Evolutionary conservation across 2,888 invertebrate species (phyloP).

Genomic region (Drosophila imparisetae): DNA sequence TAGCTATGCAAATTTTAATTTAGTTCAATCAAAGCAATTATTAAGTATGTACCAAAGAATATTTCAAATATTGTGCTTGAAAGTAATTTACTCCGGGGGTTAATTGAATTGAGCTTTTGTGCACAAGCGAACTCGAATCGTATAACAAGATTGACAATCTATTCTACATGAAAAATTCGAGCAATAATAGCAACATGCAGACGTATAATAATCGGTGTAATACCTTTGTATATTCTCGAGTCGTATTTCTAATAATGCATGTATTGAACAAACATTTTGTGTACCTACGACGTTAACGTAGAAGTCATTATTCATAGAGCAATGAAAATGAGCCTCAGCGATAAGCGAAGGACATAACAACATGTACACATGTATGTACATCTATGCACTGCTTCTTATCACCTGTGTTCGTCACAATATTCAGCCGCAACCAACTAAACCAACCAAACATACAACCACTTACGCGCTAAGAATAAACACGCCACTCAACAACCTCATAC

Average conservation of each 20-base stretch:
- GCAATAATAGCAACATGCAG: neutral
- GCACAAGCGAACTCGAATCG: neutral
- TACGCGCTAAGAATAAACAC: constrained; percentile 20
- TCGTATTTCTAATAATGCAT: too few species aligned
- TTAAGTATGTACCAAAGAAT: constrained; percentile 14
- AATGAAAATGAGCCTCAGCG: constrained; percentile 4
- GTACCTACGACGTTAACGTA: neutral
- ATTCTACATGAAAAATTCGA: neutral
- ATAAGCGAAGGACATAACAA: constrained; percentile 7
- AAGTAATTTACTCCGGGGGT: constrained; percentile 30
- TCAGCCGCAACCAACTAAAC: neutral
- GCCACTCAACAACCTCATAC: constrained; percentile 26
- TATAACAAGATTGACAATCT: neutral
- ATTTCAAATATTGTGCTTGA: constrained; percentile 19
- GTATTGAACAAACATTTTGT: neutral
- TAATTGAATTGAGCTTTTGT: constrained; percentile 55
- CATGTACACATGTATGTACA: neutral
- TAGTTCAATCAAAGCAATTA: constrained; percentile 67
- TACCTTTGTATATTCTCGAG: neutral
- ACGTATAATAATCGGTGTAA: neutral
- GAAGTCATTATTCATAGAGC: constrained; percentile 11
- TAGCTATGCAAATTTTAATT: constrained; percentile 62
- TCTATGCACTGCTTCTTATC: neutral
- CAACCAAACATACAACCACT: neutral
- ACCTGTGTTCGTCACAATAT: neutral